Conservation (phyloP, 2,113 vertebrate genomes). For the Cololabis saira region DNA sequence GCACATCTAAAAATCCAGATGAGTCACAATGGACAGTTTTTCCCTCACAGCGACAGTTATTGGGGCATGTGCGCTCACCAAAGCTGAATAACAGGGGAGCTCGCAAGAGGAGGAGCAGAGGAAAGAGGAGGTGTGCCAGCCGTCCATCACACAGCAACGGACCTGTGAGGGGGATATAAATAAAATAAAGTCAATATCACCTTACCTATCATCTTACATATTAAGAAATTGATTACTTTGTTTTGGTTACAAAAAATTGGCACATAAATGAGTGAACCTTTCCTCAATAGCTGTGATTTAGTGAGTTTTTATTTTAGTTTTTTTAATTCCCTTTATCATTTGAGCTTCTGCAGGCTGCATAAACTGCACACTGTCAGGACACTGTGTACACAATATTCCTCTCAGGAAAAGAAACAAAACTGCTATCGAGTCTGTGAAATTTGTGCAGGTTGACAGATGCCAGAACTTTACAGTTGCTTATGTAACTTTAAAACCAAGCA, state of each 20-base stretch:
- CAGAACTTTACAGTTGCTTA: background rate
- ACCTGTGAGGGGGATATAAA: constrained; percentile 59
- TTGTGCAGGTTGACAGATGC: background rate
- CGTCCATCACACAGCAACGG: constrained; percentile 71
- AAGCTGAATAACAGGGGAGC: constrained; percentile 83
- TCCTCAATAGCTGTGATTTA: background rate
- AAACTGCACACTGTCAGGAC: background rate
- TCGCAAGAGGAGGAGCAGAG: constrained; percentile 83
- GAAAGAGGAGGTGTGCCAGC: constrained; percentile 84
- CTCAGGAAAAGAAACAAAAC: background rate
- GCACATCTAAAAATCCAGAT: constrained; percentile 92
- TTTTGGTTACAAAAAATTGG: too few relatives aligned
- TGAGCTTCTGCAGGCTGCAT: background rate
- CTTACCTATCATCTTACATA: background rate
- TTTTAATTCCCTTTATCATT: background rate
- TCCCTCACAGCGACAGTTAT: constrained; percentile 94
- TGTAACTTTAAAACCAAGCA: too few relatives aligned
- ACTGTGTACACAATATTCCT: background rate
- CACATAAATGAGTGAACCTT: too few relatives aligned
- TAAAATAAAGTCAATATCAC: background rate
- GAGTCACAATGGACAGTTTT: constrained; percentile 99
- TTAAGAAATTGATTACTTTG: background rate
- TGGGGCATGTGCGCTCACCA: constrained; percentile 93
- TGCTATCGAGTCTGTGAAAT: background rate
- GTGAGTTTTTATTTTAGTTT: background rate